phyloP scores from a whole-genome alignment of 2,113 vertebrate species.

The Amazona vittata region DNA sequence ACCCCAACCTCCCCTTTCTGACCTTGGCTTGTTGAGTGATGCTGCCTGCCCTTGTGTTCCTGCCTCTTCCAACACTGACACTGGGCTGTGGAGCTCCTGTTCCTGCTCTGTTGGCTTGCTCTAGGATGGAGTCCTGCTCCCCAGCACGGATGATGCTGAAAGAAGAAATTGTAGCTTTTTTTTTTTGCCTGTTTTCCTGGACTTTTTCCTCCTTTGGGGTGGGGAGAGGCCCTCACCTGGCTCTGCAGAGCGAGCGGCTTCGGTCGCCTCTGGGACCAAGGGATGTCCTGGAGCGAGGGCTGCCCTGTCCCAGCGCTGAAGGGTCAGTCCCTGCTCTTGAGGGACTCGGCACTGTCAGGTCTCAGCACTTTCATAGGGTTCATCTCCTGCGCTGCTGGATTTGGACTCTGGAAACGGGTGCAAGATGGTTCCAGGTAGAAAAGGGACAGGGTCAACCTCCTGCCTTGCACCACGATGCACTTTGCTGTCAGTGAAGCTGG shows the following conservation, averaged over 20 bases:
- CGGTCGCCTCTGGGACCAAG: not conserved
- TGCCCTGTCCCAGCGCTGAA: not conserved
- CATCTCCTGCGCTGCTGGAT: conserved; percentile 22
- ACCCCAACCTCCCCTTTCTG: not conserved
- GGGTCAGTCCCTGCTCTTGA: not conserved
- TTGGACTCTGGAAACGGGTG: conserved; percentile 19
- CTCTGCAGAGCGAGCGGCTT: not conserved
- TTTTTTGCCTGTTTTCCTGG: not conserved
- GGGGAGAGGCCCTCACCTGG: not conserved
- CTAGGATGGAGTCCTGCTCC: not conserved
- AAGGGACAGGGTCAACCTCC: not conserved
- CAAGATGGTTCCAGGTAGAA: conserved; percentile 3
- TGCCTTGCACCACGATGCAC: conserved; percentile 27
- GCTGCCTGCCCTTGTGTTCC: not conserved
- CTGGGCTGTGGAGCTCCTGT: not conserved
- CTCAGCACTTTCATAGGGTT: conserved; percentile 31
- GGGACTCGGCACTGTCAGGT: not conserved
- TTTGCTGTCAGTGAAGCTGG: conserved; percentile 48
- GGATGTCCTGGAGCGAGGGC: not conserved
- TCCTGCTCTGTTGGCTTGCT: not conserved
- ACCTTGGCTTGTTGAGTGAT: not conserved
- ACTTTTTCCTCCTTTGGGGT: not conserved
- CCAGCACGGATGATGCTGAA: not conserved
- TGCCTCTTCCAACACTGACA: not conserved
- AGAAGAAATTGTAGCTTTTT: not conserved